These are phyloP conservation scores for Tapirus indicus DNA, from an alignment of 2,797 vertebrate genomes.

Conservation along the genomic window DNA sequence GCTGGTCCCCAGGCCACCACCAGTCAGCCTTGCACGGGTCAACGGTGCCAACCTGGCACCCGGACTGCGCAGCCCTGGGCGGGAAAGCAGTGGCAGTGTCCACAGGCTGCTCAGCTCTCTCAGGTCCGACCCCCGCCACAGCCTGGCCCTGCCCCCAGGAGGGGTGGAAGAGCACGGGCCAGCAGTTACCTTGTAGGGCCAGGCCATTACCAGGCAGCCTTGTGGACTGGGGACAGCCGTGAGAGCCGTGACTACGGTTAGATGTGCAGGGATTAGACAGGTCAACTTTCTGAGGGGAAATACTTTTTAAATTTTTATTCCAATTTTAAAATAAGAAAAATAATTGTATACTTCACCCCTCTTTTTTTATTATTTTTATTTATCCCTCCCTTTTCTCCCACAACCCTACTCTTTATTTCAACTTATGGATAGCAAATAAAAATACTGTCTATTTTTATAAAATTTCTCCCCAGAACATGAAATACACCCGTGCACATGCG, in stretches of 20 bases:
- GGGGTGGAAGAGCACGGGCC: conserved; percentile 98
- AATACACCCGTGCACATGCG: not conserved
- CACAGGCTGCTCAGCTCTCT: conserved; percentile 97
- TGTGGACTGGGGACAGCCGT: no score
- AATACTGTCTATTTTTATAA: conserved; percentile 51
- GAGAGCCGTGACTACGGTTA: not conserved
- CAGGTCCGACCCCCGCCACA: conserved; percentile 96
- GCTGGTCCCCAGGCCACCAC: conserved; percentile 86
- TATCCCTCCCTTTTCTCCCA: not conserved
- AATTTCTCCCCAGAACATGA: not conserved
- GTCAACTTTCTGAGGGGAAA: not conserved
- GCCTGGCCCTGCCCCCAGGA: conserved; percentile 95
- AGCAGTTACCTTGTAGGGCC: conserved; percentile 92
- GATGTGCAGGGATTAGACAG: not conserved
- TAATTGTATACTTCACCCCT: not conserved
- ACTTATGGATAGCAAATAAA: not conserved
- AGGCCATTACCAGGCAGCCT: not conserved
- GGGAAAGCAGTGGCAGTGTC: conserved; percentile 95
- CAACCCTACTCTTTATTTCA: not conserved
- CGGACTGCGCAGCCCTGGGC: conserved; percentile 93
- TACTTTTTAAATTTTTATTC: not conserved
- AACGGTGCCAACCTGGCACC: conserved; percentile 92
- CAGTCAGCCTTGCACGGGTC: conserved; percentile 90
- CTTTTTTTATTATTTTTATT: not conserved
- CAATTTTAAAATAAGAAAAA: conserved; percentile 29